These are phyloP conservation scores for Siniperca knerii DNA, from an alignment of 2,113 vertebrate genomes.

Conservation along the genomic window DNA sequence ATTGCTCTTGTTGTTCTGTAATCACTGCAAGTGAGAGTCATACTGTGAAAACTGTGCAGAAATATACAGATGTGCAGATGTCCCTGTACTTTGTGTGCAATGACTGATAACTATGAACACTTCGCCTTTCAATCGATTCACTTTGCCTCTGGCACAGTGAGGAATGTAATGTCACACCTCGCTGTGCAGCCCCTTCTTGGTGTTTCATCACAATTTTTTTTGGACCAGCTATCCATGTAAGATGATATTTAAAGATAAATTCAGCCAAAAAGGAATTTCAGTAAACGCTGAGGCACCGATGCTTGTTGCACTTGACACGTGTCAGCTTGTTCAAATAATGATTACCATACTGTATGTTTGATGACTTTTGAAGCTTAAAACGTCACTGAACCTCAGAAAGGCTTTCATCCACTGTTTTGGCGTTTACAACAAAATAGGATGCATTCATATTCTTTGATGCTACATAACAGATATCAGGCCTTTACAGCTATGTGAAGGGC, in stretches of 20 bases:
- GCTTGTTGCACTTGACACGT: background rate
- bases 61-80: conserved; percentile 23
- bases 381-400: background rate
- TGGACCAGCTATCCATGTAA: background rate
- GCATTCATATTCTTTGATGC: conserved; percentile 6
- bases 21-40: background rate
- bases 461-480: no score
- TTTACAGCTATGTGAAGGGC: background rate
- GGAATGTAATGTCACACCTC: conserved; percentile 35
- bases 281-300: background rate
- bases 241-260: conserved; percentile 14
- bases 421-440: background rate
- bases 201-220: conserved; percentile 21
- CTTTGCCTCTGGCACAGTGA: conserved; percentile 14
- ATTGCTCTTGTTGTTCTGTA: background rate
- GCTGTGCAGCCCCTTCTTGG: background rate
- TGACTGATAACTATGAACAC: conserved; percentile 15
- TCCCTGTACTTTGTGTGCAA: conserved; percentile 11
- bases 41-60: background rate
- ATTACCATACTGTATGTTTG: background rate
- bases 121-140: conserved; percentile 28
- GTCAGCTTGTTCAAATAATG: background rate
- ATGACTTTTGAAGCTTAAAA: conserved; percentile 4
- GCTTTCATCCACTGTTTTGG: background rate
- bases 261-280: conserved; percentile 12